Conservation (phyloP, 2,888 invertebrate species). For the Calliphora vomitoria region DNA sequence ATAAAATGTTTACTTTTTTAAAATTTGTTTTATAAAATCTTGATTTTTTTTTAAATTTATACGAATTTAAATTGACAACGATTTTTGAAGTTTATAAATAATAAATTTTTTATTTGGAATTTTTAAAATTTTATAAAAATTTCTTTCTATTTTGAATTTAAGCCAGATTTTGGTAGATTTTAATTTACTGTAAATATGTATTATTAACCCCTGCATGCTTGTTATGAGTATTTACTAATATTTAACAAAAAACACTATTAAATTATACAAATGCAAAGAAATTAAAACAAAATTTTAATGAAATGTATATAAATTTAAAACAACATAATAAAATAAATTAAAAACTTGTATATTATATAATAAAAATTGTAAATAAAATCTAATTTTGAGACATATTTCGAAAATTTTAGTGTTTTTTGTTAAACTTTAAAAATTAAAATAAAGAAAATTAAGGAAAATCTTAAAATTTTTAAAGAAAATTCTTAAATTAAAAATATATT, state of each 20-base stretch:
- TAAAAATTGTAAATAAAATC: slow-evolving; percentile 7
- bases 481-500: not conserved
- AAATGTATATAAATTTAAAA: slow-evolving; percentile 1
- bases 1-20: too few relatives aligned
- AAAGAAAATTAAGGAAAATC: slow-evolving; percentile 15
- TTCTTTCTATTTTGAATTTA: not conserved
- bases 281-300: not conserved
- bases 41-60: too few relatives aligned
- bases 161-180: slow-evolving; percentile 37
- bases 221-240: slow-evolving; percentile 36
- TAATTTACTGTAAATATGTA: slow-evolving; percentile 49
- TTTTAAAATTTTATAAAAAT: not conserved
- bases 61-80: too few relatives aligned
- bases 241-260: slow-evolving; percentile 65
- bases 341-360: not conserved
- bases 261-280: not conserved
- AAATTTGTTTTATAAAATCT: too few relatives aligned
- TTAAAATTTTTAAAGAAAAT: not conserved
- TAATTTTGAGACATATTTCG: not conserved
- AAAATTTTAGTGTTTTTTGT: slow-evolving; percentile 53
- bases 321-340: not conserved
- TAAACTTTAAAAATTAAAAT: slow-evolving; percentile 24
- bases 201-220: slow-evolving; percentile 58
- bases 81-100: too few relatives aligned
- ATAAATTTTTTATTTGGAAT: too few relatives aligned